Base-by-base conservation (phyloP, 2,797 vertebrate species). In the Dendrocincla fuliginosa region DNA sequence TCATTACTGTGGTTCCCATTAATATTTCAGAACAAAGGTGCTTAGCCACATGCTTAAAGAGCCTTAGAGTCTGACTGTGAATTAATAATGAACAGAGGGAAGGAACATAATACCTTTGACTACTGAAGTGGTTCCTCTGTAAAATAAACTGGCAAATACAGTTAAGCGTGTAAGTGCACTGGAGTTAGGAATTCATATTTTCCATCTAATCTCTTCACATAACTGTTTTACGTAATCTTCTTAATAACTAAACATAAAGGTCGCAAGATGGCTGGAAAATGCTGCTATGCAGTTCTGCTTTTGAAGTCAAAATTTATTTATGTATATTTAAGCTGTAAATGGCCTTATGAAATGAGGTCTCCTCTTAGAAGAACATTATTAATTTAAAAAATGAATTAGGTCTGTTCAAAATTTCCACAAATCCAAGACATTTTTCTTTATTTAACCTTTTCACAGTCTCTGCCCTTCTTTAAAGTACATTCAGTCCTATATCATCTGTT, bases 391-490 rank as follows among this genome's bases (percentile, higher is more conserved):
- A 95, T 94, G 47, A 93, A 97, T 95, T 96, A 92, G 74, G 60
- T 90, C 49, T 84, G 67, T 77, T 90, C 84, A 79, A 87, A 93
- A 69, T 92, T 96, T 92, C 82, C 94, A 95, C 83, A 96, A 89
- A 87, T 93, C 79, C 79, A 90, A 95, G 84, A 42, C 82, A 79
- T 97, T 97, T 94, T 92, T 96, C 88, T 97, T 77, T 97, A 87
- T 96, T 97, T 97, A 94, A 96, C 96, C 79, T 94, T 97, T 96
- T 85, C 95, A 93, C 82, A 96, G 82, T 95, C 76, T 90, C 73
- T 97, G 76, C 90, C 77, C 95, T 97, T 96, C 86, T 97, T 97
- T 97, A 95, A 93, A 96, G 25, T 96, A 68, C 90, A 55, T 95
- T 89, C 89, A 95, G 80, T 92, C 84, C 83, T 91, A 39, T 97